phyloP scores from a whole-genome alignment of 2,113 vertebrate genomes.

The Merops nubicus region DNA sequence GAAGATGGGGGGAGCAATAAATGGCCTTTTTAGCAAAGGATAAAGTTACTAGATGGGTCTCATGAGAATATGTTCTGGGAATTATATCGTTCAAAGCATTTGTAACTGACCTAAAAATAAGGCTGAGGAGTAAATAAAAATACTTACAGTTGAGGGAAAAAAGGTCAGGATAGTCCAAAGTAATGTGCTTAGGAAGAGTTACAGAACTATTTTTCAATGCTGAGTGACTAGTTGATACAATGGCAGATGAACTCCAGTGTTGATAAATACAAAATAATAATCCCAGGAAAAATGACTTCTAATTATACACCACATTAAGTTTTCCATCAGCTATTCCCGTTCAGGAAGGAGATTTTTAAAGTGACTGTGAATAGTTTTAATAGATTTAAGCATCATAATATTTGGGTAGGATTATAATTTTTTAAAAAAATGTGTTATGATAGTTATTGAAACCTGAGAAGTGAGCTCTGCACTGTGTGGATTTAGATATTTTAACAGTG shows the following conservation, averaged over 20 bases:
- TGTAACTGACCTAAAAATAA: not conserved
- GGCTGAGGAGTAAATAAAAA: not conserved
- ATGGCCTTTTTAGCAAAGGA: not conserved
- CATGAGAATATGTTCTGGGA: not conserved
- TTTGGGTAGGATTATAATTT: not conserved
- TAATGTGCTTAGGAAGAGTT: not conserved
- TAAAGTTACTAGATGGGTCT: not conserved
- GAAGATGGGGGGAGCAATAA: not conserved
- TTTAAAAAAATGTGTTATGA: not conserved
- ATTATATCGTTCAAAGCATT: not conserved
- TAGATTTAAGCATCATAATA: not conserved
- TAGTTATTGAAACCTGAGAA: not conserved
- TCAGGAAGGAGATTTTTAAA: not conserved
- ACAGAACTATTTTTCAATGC: not conserved
- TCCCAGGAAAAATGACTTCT: not conserved
- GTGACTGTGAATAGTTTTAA: not conserved
- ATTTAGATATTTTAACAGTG: not conserved
- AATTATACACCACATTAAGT: not conserved
- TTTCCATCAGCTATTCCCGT: not conserved
- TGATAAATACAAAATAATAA: not conserved
- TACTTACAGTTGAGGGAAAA: not conserved
- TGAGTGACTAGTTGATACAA: not conserved
- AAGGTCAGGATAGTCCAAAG: not conserved
- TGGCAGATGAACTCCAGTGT: not conserved
- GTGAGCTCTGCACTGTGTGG: not conserved